Evolutionary conservation across 2,888 invertebrate genomes (phyloP).

Genomic region (Stenolophus ochropezus): DNA sequence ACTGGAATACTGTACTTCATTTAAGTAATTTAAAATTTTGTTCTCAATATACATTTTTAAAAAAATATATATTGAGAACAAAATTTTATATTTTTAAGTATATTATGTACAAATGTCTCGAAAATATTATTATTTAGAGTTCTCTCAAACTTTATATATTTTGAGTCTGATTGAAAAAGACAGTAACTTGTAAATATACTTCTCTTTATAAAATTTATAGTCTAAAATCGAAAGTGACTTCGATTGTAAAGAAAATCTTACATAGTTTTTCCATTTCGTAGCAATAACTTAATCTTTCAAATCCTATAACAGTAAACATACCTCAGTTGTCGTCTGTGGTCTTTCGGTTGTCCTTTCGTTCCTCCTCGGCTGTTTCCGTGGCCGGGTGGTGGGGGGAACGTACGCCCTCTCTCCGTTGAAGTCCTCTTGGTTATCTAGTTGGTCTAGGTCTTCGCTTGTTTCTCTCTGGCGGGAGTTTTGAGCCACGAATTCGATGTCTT

Average conservation of each 20-base stretch:
- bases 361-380: slow-evolving; percentile 9
- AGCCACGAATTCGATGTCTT: slow-evolving; percentile 1
- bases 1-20: too few relatives aligned
- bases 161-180: too few relatives aligned
- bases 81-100: too few relatives aligned
- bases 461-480: background rate
- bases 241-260: background rate
- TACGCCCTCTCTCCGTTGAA: background rate
- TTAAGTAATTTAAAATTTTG: too few relatives aligned
- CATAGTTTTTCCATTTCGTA: background rate
- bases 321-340: slow-evolving; percentile 35
- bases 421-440: slow-evolving; percentile 12
- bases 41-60: too few relatives aligned
- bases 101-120: too few relatives aligned
- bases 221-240: too few relatives aligned
- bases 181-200: too few relatives aligned
- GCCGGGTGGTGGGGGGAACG: slow-evolving; percentile 10
- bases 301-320: slow-evolving; percentile 9
- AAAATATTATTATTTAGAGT: too few relatives aligned
- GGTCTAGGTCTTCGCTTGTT: background rate
- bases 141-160: too few relatives aligned
- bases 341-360: slow-evolving; percentile 36
- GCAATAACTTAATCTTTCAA: background rate
- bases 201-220: too few relatives aligned
- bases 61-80: too few relatives aligned